Evolutionary conservation across 2,113 vertebrate species (phyloP).

Genomic region (Natator depressus): DNA sequence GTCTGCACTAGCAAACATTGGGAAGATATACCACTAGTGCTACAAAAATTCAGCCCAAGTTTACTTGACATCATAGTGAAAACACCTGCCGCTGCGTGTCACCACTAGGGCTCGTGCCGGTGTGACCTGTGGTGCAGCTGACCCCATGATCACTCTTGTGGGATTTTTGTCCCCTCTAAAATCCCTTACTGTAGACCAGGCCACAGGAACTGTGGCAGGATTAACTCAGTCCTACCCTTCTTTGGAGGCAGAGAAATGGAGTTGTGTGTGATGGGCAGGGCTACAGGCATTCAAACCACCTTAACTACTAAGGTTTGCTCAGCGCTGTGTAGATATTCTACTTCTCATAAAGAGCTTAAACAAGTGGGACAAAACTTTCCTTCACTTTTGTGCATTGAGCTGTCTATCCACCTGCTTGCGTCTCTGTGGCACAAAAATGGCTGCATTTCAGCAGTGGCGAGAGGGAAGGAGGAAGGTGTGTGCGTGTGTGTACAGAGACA

Average conservation of each 20-base stretch:
- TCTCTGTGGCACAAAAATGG: too few relatives aligned
- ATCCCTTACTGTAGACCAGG: neutral
- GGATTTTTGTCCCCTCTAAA: neutral
- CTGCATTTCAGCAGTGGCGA: neutral
- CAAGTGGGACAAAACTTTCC: neutral
- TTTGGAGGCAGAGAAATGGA: neutral
- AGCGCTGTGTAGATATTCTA: neutral
- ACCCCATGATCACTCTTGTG: neutral
- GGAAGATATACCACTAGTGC: neutral
- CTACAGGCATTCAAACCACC: neutral
- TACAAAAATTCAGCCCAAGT: neutral
- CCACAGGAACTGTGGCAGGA: neutral
- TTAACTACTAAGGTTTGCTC: neutral
- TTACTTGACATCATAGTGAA: neutral
- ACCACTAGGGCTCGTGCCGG: neutral
- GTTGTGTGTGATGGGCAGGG: neutral
- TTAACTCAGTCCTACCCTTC: neutral
- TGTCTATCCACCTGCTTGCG: neutral
- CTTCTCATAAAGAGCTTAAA: neutral
- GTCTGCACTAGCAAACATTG: neutral
- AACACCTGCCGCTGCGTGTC: neutral
- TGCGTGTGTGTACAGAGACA: rapidly evolving
- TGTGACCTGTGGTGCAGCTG: neutral
- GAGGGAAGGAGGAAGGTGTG: neutral
- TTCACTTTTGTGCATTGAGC: neutral